Base-by-base conservation (phyloP, 1,140 invertebrate genomes). In the Drosophila hydei region DNA sequence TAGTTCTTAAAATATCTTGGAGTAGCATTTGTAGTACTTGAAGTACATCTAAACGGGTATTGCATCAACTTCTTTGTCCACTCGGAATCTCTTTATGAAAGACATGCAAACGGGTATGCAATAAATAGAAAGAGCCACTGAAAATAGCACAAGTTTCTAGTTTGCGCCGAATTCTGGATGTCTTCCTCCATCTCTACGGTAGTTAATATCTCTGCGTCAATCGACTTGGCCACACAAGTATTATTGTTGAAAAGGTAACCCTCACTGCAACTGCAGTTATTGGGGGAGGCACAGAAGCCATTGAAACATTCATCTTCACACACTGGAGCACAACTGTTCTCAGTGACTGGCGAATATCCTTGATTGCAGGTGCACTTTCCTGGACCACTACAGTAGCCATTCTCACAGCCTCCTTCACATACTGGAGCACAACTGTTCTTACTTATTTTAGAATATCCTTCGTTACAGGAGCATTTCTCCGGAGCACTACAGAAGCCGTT, bases 51-150 rank as follows among this genome's bases (percentile, higher is more conserved):
- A 77, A 0, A 59, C 73, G 3, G 77, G 69, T 58, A 87, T 85
- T 7, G 87, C 23, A 38, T 85, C 80, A 18, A 18, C 80, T 12
- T 69, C 63, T 2, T 77, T 71, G 9, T 48, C 80, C 30, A 85
- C 70, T 0, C 40, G 50, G 16, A 85, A 0, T 14, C 42, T 1
- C 21, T 0, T 55, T 50, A 6, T 58, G 62, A 65, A 85, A 64
- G 4, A 87, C 45, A 3, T n/a, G n/a, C n/a, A n/a, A n/a, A 58
- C 11, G 2, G 30, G 45, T 5, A 80, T 80, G 6, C 30, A 6
- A 50, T 48, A 23, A 74, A 40, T 9, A 77, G 36, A 11, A 87
- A 61, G 4, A 77, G 1, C 38, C 47, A 75, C 11, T 40, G 12
- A 12, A 42, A 45, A 11, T 4, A 16, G 5, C 16, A 27, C 3